These are phyloP conservation scores for Thaumatotibia leucotreta DNA, from an alignment of 1,140 invertebrate species.

Conservation along the genomic window DNA sequence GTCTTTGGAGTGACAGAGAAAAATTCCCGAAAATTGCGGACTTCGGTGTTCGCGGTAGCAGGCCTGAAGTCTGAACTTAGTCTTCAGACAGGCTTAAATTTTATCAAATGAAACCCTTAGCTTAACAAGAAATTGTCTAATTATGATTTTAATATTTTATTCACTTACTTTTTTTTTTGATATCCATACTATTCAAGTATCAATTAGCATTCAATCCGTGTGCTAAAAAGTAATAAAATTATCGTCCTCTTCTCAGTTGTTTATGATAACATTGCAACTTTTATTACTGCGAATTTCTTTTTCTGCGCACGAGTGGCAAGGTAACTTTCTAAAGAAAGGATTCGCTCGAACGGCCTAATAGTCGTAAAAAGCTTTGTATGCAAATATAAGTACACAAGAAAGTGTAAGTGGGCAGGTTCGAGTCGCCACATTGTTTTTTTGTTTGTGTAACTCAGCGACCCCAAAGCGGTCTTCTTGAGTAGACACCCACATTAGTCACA, in stretches of 20 bases:
- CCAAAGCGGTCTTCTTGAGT: not conserved
- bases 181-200: no score
- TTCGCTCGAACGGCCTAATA: not conserved
- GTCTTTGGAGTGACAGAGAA: no score
- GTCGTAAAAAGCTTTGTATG: conserved; percentile 13
- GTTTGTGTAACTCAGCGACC: not conserved
- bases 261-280: not conserved
- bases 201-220: no score
- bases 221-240: not conserved
- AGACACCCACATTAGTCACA: not conserved
- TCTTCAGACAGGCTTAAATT: no score
- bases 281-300: not conserved
- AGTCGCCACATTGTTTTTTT: not conserved
- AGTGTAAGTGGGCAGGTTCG: not conserved
- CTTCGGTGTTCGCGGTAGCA: no score
- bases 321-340: conserved; percentile 5
- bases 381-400: not conserved
- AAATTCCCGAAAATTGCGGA: no score
- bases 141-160: no score
- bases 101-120: no score
- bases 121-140: no score
- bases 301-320: not conserved
- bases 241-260: not conserved
- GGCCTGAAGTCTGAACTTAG: no score
- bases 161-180: no score